These are phyloP conservation scores for Pogonomyrmex barbatus DNA, from an alignment of 1,140 invertebrate species.

Conservation along the genomic window DNA sequence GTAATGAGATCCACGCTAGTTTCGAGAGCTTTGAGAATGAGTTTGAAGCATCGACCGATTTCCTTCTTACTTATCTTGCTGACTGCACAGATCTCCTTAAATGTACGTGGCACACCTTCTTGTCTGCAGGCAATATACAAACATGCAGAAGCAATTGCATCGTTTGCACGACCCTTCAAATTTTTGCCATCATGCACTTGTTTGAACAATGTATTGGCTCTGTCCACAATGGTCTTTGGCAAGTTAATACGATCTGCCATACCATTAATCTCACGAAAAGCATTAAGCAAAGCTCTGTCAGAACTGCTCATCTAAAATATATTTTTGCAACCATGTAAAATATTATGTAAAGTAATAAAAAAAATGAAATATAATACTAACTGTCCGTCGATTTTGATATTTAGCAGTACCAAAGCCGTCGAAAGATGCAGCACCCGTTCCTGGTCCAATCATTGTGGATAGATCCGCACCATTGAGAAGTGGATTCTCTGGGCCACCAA, in stretches of 20 bases:
- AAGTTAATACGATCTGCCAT: slow-evolving; percentile 99
- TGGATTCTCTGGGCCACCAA: slow-evolving; percentile 98
- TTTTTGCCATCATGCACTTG: slow-evolving; percentile 99
- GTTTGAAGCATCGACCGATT: slow-evolving; percentile 98
- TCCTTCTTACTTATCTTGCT: slow-evolving; percentile 99
- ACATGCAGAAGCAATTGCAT: slow-evolving; percentile 99
- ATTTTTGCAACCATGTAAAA: neutral
- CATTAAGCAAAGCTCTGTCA: slow-evolving; percentile 97
- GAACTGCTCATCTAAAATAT: slow-evolving; percentile 92
- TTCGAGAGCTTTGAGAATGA: slow-evolving; percentile 96
- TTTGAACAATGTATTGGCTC: slow-evolving; percentile 98
- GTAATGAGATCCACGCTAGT: slow-evolving; percentile 99
- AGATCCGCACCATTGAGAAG: slow-evolving; percentile 98
- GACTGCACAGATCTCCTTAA: slow-evolving; percentile 99
- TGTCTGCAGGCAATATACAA: slow-evolving; percentile 99
- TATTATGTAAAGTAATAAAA: neutral
- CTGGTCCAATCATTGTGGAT: slow-evolving; percentile 98
- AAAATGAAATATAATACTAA: slow-evolving; percentile 80
- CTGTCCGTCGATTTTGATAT: slow-evolving; percentile 97
- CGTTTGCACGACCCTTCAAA: slow-evolving; percentile 96
- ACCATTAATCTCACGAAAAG: slow-evolving; percentile 97
- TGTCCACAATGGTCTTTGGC: slow-evolving; percentile 97
- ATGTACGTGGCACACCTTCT: slow-evolving; percentile 99
- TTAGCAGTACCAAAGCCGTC: slow-evolving; percentile 95
- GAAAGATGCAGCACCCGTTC: slow-evolving; percentile 92